Evolutionary conservation across 2,888 invertebrate species (phyloP).

Genomic region (Callinectes sapidus): DNA sequence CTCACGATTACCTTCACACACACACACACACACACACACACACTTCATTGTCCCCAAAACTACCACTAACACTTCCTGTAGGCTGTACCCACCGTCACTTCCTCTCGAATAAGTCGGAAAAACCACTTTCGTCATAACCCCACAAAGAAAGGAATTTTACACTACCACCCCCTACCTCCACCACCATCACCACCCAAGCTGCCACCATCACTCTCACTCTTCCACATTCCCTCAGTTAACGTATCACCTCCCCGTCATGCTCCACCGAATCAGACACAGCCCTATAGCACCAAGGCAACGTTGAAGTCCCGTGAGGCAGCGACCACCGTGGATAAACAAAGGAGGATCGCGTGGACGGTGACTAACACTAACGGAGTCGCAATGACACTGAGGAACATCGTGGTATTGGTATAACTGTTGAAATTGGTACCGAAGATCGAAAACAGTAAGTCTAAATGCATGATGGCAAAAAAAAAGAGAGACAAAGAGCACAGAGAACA

Average conservation of each 20-base stretch:
- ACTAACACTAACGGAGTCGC: not conserved
- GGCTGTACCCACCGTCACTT: not conserved
- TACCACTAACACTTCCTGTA: not conserved
- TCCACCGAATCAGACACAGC: not conserved
- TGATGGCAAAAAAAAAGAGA: not conserved
- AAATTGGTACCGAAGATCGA: not conserved
- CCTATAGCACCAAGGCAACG: not conserved
- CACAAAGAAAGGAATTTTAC: not conserved
- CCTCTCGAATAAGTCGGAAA: not conserved
- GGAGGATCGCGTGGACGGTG: not conserved
- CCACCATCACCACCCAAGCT: not conserved
- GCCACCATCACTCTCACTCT: conserved; percentile 27
- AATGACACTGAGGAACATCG: not conserved
- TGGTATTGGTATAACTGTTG: not conserved
- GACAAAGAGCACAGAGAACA: not conserved
- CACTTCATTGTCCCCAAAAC: not conserved
- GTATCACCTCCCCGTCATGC: not conserved
- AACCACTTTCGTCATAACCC: not conserved
- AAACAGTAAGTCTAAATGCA: not conserved
- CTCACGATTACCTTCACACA: not conserved
- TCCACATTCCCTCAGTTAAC: not conserved
- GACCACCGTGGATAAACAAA: no score
- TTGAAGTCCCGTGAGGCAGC: not conserved
- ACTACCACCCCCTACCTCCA: not conserved
- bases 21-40: not conserved